A percentile compares a stretch with the other conserved stretches of the same genome.
Conservation (phyloP, 2,888 invertebrate species). For the Notocelia uddmanniana region DNA sequence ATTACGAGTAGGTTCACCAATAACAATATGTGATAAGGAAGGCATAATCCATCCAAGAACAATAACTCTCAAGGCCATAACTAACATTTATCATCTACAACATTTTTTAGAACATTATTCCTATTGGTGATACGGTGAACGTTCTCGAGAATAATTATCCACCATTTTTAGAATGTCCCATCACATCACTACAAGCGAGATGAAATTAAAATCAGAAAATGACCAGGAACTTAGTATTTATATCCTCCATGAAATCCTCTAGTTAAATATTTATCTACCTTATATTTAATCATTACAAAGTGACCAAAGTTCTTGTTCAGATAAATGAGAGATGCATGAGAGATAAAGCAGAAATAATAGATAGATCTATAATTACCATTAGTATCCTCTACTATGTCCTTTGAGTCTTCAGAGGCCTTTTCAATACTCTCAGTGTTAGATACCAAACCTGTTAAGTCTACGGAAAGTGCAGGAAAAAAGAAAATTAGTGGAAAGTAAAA, state of each 20-base stretch:
- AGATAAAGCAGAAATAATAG: constrained; percentile 5
- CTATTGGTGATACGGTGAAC: not conserved
- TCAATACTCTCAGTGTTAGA: constrained; percentile 56
- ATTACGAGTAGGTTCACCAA: too few relatives aligned
- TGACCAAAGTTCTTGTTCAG: not conserved
- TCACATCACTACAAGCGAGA: constrained; percentile 28
- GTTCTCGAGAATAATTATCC: not conserved
- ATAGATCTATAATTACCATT: constrained; percentile 50
- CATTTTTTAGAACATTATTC: too few relatives aligned
- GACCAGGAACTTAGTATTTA: constrained; percentile 24
- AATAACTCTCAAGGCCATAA: not conserved
- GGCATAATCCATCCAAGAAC: not conserved
- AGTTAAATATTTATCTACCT: not conserved
- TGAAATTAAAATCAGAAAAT: constrained; percentile 38
- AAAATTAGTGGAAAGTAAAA: constrained; percentile 45
- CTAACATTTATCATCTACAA: not conserved
- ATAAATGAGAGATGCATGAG: constrained; percentile 30
- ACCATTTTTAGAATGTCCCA: not conserved
- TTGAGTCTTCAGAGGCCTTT: constrained; percentile 51
- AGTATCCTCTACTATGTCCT: constrained; percentile 51
- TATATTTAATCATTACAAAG: not conserved
- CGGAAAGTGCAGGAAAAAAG: constrained; percentile 50
- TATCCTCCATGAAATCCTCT: not conserved
- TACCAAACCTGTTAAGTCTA: constrained; percentile 64
- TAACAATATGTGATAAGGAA: too few relatives aligned